phyloP scores from a whole-genome alignment of 2,888 invertebrate genomes.

The Chaetogeoica ovagalla region DNA sequence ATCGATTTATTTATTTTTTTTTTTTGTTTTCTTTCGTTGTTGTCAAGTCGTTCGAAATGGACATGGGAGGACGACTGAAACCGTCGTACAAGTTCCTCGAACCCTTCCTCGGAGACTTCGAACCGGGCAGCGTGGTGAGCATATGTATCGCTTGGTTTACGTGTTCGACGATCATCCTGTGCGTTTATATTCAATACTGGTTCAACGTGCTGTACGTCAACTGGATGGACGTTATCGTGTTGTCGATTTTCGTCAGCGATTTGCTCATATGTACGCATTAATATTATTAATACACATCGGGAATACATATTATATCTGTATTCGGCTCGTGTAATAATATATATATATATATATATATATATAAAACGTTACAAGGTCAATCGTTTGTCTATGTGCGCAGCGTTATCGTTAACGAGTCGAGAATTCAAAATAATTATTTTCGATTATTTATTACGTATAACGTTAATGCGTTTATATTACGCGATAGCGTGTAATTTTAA shows the following conservation, averaged over 20 bases:
- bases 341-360: too few relatives aligned
- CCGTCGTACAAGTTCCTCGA: constrained; percentile 73
- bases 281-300: too few relatives aligned
- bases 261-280: constrained; percentile 68
- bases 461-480: too few relatives aligned
- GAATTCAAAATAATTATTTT: too few relatives aligned
- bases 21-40: background rate
- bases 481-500: too few relatives aligned
- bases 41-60: constrained; percentile 52
- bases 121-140: constrained; percentile 76
- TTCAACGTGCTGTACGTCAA: constrained; percentile 61
- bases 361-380: too few relatives aligned
- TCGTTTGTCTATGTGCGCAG: too few relatives aligned
- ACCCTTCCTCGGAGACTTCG: constrained; percentile 72
- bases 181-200: constrained; percentile 65
- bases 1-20: background rate
- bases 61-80: constrained; percentile 71
- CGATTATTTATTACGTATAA: too few relatives aligned
- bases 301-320: too few relatives aligned
- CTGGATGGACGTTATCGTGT: constrained; percentile 72
- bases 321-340: too few relatives aligned
- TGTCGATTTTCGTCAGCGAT: constrained; percentile 67
- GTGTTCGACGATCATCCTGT: constrained; percentile 70
- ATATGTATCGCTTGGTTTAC: constrained; percentile 73
- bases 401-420: too few relatives aligned